phyloP scores from a whole-genome alignment of 2,888 invertebrate genomes.

The Agrotis clavis region DNA sequence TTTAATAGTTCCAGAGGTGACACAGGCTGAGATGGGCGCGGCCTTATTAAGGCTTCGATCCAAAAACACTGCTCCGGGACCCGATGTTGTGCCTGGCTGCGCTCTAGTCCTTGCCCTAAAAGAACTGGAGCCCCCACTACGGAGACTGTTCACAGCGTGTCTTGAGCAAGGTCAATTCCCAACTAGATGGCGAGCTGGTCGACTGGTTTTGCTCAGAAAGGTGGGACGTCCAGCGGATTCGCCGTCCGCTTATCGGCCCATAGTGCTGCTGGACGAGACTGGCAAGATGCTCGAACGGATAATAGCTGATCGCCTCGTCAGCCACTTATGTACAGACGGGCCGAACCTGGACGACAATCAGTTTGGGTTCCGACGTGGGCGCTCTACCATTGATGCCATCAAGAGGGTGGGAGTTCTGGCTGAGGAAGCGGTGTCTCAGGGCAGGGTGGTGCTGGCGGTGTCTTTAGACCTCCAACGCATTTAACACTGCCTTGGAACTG shows the following conservation, averaged over 20 bases:
- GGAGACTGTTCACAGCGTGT: neutral
- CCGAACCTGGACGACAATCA: neutral
- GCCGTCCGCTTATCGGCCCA: neutral
- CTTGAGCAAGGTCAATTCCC: neutral
- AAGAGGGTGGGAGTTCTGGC: neutral
- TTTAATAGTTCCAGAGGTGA: neutral
- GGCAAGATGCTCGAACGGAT: neutral
- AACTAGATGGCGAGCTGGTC: neutral
- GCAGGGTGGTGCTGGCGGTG: neutral
- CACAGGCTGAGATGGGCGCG: neutral
- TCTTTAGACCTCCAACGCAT: neutral
- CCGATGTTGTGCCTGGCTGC: neutral
- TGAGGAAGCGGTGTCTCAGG: neutral
- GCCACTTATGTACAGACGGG: neutral
- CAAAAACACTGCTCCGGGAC: neutral
- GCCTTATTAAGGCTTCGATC: neutral
- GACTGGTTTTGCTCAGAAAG: slow-evolving; percentile 3
- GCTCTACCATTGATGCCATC: neutral
- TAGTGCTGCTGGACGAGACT: neutral
- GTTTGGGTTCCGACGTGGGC: neutral
- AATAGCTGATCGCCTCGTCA: neutral
- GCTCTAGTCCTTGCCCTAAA: neutral
- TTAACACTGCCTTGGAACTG: neutral
- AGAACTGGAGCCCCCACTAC: neutral
- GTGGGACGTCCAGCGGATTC: neutral